Percentiles rank a stretch among this genome's conserved stretches.
phyloP scores from a whole-genome alignment of 2,797 vertebrate genomes.

The Myotis myotis region DNA sequence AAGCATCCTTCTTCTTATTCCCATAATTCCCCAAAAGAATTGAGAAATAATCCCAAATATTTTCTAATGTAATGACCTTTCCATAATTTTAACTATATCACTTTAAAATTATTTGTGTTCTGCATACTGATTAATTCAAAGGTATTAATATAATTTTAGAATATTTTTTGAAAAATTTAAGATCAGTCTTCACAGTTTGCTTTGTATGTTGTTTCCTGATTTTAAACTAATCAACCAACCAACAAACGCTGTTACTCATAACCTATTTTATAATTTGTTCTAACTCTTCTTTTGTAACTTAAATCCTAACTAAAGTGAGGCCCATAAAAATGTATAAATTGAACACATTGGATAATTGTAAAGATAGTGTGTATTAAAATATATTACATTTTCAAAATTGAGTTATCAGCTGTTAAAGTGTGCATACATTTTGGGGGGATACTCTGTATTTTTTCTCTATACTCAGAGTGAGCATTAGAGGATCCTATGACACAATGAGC shows the following conservation, averaged over 20 bases:
- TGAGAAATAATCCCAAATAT: not conserved
- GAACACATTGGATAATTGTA: too few relatives aligned
- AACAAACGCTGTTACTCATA: not conserved
- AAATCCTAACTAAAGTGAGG: not conserved
- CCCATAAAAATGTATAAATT: too few relatives aligned
- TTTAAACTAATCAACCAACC: not conserved
- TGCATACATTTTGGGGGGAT: too few relatives aligned
- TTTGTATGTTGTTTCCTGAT: not conserved
- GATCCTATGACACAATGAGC: not conserved
- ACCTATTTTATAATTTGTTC: not conserved
- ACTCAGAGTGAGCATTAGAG: not conserved
- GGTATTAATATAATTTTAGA: not conserved
- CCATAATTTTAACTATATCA: not conserved
- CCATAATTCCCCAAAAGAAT: not conserved
- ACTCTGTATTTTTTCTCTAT: not conserved
- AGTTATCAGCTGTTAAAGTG: too few relatives aligned
- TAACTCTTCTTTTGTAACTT: not conserved
- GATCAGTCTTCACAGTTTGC: not conserved
- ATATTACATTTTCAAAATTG: too few relatives aligned
- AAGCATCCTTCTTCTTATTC: not conserved
- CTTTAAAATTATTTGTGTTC: not conserved
- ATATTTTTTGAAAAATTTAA: not conserved
- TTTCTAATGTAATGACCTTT: not conserved
- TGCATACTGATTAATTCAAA: not conserved
- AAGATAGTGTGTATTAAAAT: too few relatives aligned